Evolutionary conservation across 2,888 invertebrate species (phyloP), one percentile per base, ranked within the genome.

Genomic region (Artemia sp.): DNA sequence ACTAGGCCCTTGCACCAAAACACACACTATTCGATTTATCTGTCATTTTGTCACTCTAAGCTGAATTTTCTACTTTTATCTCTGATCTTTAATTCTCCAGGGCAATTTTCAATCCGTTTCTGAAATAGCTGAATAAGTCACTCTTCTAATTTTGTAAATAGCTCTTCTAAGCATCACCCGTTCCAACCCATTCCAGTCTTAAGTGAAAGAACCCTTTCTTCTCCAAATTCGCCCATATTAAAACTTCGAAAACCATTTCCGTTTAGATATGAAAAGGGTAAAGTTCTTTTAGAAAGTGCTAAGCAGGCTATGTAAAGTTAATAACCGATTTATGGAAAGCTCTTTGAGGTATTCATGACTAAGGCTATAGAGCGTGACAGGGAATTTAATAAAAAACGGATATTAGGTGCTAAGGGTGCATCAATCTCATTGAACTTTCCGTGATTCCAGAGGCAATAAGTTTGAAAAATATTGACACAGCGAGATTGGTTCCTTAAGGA

Each of bases 381-480:
- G n/a, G 64, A 24, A 58, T 58, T 58, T 58, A 58, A 58, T 58
- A 58, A 19, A 58, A 58, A 58, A n/a, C 10, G 64, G 64, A 58
- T 58, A 58, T 58, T 58, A 58, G 64, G 64, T 58, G 64, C 64
- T 58, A 58, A 58, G 64, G 24, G 64, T 19, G 64, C 64, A 38
- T 38, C 38, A 58, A 58, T 19, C 64, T 58, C 24, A 24, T 24
- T n/a, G n/a, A 58, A n/a, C 64, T 58, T 58, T 58, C 14, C n/a
- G 24, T 19, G 64, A 24, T 58, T 24, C 24, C 24, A 10, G 64
- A 38, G 38, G 38, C 38, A 38, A 38, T 38, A 38, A 38, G 64
- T 58, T 58, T 58, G 64, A 58, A 24, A 58, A 58, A 58, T 58
- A 10, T 58, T 58, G 64, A 58, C 64, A 58, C 24, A 58, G 64